Base-by-base conservation (phyloP, 2,113 vertebrate species). In the Nibea albiflora region DNA sequence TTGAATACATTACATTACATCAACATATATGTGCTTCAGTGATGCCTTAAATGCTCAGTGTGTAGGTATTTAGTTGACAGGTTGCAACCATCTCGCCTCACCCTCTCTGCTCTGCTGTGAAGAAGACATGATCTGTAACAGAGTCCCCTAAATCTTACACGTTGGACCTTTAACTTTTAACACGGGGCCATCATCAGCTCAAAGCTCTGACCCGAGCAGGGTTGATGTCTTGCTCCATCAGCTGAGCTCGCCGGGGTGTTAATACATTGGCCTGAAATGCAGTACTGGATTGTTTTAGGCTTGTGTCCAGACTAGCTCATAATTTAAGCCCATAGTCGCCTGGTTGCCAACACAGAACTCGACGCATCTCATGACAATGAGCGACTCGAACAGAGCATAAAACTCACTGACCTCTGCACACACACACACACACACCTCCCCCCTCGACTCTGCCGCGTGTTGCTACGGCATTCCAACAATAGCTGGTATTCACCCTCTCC, bases 401-500 rank as follows among this genome's bases (percentile, higher is more conserved):
- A 94, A 93, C 88, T 80, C 91, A 67, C 22, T 91, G 91, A 92
- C 85, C 91, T 76, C 79, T 11, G 1, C 76, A 49, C 20, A 42
- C 39, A 67, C 73, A 66, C 52, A 52, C 50, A 78, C 58, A 73
- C 39, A 68, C 73, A 66, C 84, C 73, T 81, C 87, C 89, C 81
- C 74, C 83, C 86, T 82, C 71, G 67, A 81, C 74, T 74, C 35
- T 42, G 65, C 70, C 19, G 65, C 17, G 47, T 80, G 91, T 92
- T 92, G 89, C 92, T 88, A 86, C 81, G 80, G 85, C 85, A 88
- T 91, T 92, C 91, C 89, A 87, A 94, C 92, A 93, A 93, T 92
- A 92, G 92, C 91, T 89, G 93, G 89, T 85, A 94, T 94, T 92
- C 89, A 85, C 77, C 62, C 86, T 90, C 76, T 76, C 70, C 60